Evolutionary conservation across 2,888 invertebrate genomes (phyloP), one percentile per base, ranked within the genome.

Genomic region (Ophion costatus): DNA sequence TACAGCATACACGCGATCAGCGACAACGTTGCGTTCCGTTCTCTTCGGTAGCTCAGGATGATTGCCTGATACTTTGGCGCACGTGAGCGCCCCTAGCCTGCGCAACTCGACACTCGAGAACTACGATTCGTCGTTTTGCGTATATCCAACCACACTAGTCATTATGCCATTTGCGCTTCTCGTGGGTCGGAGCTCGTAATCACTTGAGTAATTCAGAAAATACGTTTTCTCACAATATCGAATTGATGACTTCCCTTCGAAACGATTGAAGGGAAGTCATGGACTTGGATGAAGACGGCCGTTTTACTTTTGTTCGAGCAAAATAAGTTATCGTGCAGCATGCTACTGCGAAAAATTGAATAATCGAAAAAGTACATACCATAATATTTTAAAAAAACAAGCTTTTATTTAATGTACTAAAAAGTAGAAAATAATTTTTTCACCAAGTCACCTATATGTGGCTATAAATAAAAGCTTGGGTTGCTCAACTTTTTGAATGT

Each of bases 61-160:
- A 82, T 87, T 73, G 85, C 89, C 89, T 88, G 89, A 88, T 89
- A 88, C 89, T 88, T 80, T 81, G 88, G 88, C 89, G 89, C 89
- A 89, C 87, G 87, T 87, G 83, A 88, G 87, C 86, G 87, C 88
- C 86, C 83, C 80, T 83, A 86, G 84, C 85, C 84, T 88, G 88
- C 89, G 88, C 89, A 89, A 87, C 85, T 86, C 79, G 66, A 76
- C 57, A 14, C 77, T 42, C 73, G 74, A 78, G 71, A 87, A 84
- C 83, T 57, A 67, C 70, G 56, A 77, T 63, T 82, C 45, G n/a
- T 76, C 51, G 17, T 63, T n/a, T 57, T 20, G 17, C 11, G 14
- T 29, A 29, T 11, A 14, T 33, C 20, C 5, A 14, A 11, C 17
- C 22, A 45, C 29, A 29, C 29, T 29, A 24, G 11, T 29, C 29